These are phyloP conservation scores for Bombus polaris DNA, from an alignment of 1,140 invertebrate genomes.

Conservation along the genomic window DNA sequence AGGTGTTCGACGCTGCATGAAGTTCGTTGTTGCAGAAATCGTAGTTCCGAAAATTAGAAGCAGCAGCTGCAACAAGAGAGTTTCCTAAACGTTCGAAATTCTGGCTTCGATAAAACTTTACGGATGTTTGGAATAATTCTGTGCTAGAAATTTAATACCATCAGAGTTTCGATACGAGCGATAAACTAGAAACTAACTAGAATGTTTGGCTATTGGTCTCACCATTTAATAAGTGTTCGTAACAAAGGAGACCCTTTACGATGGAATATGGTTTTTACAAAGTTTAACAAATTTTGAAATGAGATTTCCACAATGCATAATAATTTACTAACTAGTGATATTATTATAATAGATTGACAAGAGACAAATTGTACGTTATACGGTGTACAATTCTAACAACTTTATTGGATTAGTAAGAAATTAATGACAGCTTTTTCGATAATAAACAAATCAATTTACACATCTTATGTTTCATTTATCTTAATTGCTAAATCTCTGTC, in stretches of 20 bases:
- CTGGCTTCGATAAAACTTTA: conserved; percentile 28
- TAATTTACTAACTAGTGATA: too few relatives aligned
- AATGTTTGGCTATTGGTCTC: not conserved
- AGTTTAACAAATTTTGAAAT: not conserved
- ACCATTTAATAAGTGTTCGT: not conserved
- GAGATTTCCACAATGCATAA: too few relatives aligned
- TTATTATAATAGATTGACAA: too few relatives aligned
- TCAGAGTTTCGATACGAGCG: conserved; percentile 14
- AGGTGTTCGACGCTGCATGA: not conserved
- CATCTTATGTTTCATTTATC: not conserved
- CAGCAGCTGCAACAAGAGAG: not conserved
- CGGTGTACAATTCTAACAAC: too few relatives aligned
- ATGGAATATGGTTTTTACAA: not conserved
- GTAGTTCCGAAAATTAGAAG: conserved; percentile 9
- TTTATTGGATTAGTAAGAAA: too few relatives aligned
- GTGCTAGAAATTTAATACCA: conserved; percentile 23
- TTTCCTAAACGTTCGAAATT: conserved; percentile 30
- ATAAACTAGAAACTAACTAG: conserved; percentile 21
- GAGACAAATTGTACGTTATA: too few relatives aligned
- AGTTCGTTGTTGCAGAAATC: not conserved
- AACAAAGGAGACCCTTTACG: not conserved
- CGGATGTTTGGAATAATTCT: conserved; percentile 25
- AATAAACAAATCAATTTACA: not conserved
- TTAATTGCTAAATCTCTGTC: not conserved
- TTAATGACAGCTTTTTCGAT: too few relatives aligned